Evolutionary conservation across 2,888 invertebrate genomes (phyloP), one percentile per base, ranked within the genome.

Genomic region (Reticulitermes lucifugus): DNA sequence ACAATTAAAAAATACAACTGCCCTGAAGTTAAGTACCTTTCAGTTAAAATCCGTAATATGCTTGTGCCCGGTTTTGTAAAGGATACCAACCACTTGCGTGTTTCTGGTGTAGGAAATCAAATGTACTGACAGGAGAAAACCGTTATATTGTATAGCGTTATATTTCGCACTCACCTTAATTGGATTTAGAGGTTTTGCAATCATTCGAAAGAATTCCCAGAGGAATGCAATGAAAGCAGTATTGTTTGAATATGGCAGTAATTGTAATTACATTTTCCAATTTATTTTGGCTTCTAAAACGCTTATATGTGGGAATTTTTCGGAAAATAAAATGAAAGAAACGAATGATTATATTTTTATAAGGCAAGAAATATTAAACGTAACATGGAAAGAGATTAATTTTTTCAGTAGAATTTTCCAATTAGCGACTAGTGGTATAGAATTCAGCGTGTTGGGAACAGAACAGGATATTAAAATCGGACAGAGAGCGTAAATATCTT

Each of bases 401-500:
- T 77, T 65, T 65, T 79, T 79, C 79, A 55, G 79, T 79, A 46
- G 79, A 79, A 65, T 55, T 79, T 79, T 79, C 79, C 79, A 79
- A 79, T 79, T 79, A 79, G 79, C 51, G 21, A 25, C 25, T 51
- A 55, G 43, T 55, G 46, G 25, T 79, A 79, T 55, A 79, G 79
- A 79, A 79, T 79, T 79, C 46, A 25, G 14, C 55, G 55, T 51
- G 25, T 29, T 51, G 79, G 79, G 55, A 79, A 79, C 51, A 51
- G 51, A 51, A 25, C 79, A 79, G 65, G 79, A 79, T 79, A 79
- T 79, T 79, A 79, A 79, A 79, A 79, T 51, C 55, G 79, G 55
- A 79, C 43, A n/a, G 46, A 79, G 79, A 55, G 79, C 22, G 79
- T 51, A 55, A 79, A 75, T 75, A 35, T 75, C 43, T 75, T 75